Evolutionary conservation across 2,888 invertebrate species (phyloP), one percentile per base, ranked within the genome.

Genomic region (Prosapia bicincta): DNA sequence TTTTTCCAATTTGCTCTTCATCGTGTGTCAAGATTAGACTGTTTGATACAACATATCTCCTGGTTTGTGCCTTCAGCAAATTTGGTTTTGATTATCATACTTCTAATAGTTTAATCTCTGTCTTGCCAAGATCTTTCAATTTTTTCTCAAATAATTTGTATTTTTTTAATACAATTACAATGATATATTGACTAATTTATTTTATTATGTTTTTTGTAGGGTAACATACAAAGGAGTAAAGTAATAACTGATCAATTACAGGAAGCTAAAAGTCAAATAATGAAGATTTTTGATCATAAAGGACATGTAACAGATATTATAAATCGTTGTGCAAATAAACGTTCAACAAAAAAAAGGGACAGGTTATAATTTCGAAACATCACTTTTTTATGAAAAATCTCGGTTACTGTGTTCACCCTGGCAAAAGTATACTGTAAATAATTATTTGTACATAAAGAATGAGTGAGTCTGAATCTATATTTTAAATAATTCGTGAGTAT

Each of bases 211-310:
- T 78, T 76, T 75, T 83, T 88, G 67, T 88, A 98, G 94, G 97
- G 97, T 71, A 97, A 97, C 85, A 93, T 97, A 85, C 98, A 98
- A 86, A 90, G 98, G 73, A 95, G 96, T 84, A 95, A 93, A 87
- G 92, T 97, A 78, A 94, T 97, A 66, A 93, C 93, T 79, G 97
- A 98, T 83, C 96, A 97, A 78, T 92, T 97, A 85, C 89, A 90
- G 78, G 98, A 98, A 84, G 95, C 97, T 0, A 92, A 94, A 81
- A 89, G 90, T 78, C 95, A 96, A 84, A 92, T 97, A 79, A 91
- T 95, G 84, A 93, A 95, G 83, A 93, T 97, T 78, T 94, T 97
- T 83, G 95, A 96, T 80, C 97, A 98, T 84, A 95, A 96, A 85
- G 90, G 90, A 72, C 93, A 94, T 81, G 94, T 97, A 54, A 90